These are phyloP conservation scores for Benthosema pterotum DNA, from an alignment of 2,797 vertebrate species.

Conservation along the genomic window DNA sequence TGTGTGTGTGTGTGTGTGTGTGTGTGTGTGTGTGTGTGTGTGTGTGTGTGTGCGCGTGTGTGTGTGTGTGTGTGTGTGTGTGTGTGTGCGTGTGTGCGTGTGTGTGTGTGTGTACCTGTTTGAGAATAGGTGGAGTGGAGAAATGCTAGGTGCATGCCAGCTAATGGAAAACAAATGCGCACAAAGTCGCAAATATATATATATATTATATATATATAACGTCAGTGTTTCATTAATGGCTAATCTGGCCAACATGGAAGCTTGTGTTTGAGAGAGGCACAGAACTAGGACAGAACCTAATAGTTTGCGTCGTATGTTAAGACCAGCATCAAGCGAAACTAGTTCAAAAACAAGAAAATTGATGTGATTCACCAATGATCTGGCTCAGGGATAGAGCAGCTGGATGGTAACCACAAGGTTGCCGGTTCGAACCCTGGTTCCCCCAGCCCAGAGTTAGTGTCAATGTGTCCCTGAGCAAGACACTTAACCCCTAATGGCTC, in stretches of 20 bases:
- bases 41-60: constrained; percentile 70
- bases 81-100: constrained; percentile 11
- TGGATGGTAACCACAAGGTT: too few species aligned
- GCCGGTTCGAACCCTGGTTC: too few species aligned
- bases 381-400: too few species aligned
- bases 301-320: constrained; percentile 4
- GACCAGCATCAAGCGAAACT: constrained; percentile 24
- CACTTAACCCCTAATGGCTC: too few species aligned
- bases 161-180: constrained; percentile 81
- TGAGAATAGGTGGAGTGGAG: constrained; percentile 54
- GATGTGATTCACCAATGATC: constrained; percentile 28
- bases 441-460: too few species aligned
- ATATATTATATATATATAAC: constrained; percentile 46
- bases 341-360: constrained; percentile 15
- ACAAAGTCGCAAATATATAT: constrained; percentile 43
- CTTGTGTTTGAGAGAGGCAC: constrained; percentile 60
- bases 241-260: constrained; percentile 78
- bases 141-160: constrained; percentile 54
- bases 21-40: constrained; percentile 78
- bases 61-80: constrained; percentile 70
- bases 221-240: constrained; percentile 80
- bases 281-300: constrained; percentile 3
- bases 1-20: constrained; percentile 69
- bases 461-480: too few species aligned
- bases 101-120: constrained; percentile 70